Evolutionary conservation across 2,797 vertebrate genomes (phyloP), one percentile per base, ranked within the genome.

Genomic region (Scleropages formosus): DNA sequence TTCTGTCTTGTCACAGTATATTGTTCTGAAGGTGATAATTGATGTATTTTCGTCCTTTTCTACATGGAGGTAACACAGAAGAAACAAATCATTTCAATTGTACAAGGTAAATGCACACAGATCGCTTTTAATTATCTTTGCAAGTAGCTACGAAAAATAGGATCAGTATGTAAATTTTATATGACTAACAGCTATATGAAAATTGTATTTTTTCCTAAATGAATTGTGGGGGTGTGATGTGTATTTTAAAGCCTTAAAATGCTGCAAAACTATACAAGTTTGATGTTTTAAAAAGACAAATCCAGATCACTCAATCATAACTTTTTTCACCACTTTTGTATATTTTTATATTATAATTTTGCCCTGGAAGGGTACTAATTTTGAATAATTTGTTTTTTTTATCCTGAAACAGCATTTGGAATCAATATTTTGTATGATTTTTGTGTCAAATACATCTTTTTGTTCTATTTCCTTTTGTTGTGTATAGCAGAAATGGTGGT

Each of bases 321-420:
- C 24, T 56, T 56, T 24, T n/a, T 59, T 44, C n/a, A 46, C 20
- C 59, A n/a, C 27, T 46, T 72, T 72, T 60, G 26, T 72, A 60
- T 39, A 59, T 72, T 72, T 66, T 74, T 66, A 46, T 44, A 64
- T 31, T 65, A 26, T 6, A 39, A 39, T 66, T 66, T 64, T 47
- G 22, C 18, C 62, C 47, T 51, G 26, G 60, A 74, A 24, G 24
- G 20, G 22, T 4, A n/a, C 61, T 58, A 65, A 74, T 74, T 46
- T 64, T 74, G 46, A 74, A 64, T 31, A 49, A 39, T 65, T 62
- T 74, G 16, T 49, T 63, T 72, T 63, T 74, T 74, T 31, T 64
- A 49, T 63, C 60, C 63, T 63, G 63, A 74, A 68, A 47, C 60
- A 73, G 31, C 73, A 65, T 56, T 65, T 74, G 61, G 26, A 56